Evolutionary conservation across 2,888 invertebrate species (phyloP).

Genomic region (Flexamia atlantica): DNA sequence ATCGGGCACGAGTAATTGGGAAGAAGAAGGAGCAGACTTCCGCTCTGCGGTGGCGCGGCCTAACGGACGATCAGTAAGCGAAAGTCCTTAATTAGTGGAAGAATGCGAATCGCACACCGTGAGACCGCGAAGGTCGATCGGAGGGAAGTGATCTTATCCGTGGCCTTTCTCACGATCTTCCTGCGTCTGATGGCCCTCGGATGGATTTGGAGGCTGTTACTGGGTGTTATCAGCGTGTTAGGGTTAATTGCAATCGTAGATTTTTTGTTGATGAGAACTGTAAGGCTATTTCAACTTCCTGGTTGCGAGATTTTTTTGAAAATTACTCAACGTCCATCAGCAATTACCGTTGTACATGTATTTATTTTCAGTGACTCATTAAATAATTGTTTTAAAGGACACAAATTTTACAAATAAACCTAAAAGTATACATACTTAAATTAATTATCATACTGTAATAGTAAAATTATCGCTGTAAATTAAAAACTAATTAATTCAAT

Average conservation of each 20-base stretch:
- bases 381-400: too few species aligned
- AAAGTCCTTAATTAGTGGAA: slow-evolving; percentile 26
- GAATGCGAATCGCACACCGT: slow-evolving; percentile 26
- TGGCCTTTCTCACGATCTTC: slow-evolving; percentile 29
- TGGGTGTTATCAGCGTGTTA: neutral
- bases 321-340: too few species aligned
- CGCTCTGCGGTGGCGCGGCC: neutral
- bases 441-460: too few species aligned
- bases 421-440: too few species aligned
- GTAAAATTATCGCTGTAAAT: too few species aligned
- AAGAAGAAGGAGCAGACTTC: slow-evolving; percentile 11
- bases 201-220: slow-evolving; percentile 17
- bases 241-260: neutral
- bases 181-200: neutral
- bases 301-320: too few species aligned
- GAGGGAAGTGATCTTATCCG: neutral
- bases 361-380: too few species aligned
- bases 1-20: slow-evolving; percentile 33
- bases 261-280: neutral
- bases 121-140: slow-evolving; percentile 8
- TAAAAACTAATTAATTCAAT: too few species aligned
- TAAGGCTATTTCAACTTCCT: neutral
- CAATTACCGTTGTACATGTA: too few species aligned
- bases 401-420: too few species aligned
- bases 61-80: slow-evolving; percentile 22